Base-by-base conservation (phyloP, 2,888 invertebrate species). In the Ditylenchus weischeri region DNA sequence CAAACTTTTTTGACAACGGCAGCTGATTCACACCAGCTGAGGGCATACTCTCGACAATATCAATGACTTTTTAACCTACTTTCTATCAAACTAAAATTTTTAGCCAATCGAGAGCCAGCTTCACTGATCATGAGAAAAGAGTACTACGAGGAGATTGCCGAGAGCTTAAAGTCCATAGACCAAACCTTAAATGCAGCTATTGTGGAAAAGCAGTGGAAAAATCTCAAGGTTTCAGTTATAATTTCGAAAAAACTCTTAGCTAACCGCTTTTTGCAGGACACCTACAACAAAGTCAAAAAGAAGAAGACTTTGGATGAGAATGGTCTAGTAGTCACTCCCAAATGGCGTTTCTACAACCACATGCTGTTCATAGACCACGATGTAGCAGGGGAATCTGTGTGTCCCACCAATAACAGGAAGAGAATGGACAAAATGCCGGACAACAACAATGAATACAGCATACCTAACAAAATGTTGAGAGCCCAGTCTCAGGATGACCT, bases 131-230 rank as follows among this genome's bases (percentile, higher is more conserved):
- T 49, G 11, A 69, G 68, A 43, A 68, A 68, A 47, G 49, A 68
- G 54, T 43, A 19, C 21, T 68, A 57, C 50, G 60, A 43, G 18
- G 69, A 72, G 5, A 72, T 69, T 57, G 69, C 69, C 19, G 58
- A 54, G 18, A 35, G 7, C 21, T 51, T 69, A 43, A 68, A 54
- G 13, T 23, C 36, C 4, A 23, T 50, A 19, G 69, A 69, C 35
- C 18, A 15, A 13, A 43, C 54, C 21, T 51, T 71, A 21, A 51
- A 62, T n/a, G 66, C 61, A 15, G 47, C 35, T 47, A 63, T 64
- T 23, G 58, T 71, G 29, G 71, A 71, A 49, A 71, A 73, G 23
- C 71, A 71, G 65, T 71, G 71, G 71, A 71, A 71, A 48, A 71
- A 71, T 69, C 51, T 71, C 21, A 71, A 71, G 68, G 71, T 67